Base-by-base conservation (phyloP, 1,140 invertebrate genomes). In the Calliphora vicina region DNA sequence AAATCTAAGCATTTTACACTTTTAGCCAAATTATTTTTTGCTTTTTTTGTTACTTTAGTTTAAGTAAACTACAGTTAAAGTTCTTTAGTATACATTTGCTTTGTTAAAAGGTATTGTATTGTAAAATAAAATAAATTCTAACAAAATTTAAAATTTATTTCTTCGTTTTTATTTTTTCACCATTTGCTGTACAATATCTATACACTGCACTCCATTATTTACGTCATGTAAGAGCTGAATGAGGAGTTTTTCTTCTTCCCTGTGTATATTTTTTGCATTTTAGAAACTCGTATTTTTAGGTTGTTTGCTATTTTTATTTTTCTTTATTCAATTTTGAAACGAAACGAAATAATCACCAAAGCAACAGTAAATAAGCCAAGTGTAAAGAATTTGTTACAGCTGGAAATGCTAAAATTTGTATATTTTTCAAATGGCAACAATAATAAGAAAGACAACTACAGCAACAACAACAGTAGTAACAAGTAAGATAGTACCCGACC, bases 321-420 rank as follows among this genome's bases (percentile, higher is more conserved):
- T 35, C 35, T 35, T 35, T 35, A 35, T 50, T 67, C n/a, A 25
- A 6, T 25, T 67, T 67, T 6, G 8, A 20, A 67, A 67, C 20
- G 57, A 35, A 76, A 67, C 20, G 57, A 35, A 76, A 76, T 42
- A 42, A 76, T 76, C 73, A 76, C 29, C 73, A 76, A 76, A 76
- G 73, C 73, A 76, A 76, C 73, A 76, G 35, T 42, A 42, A 35
- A 43, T 76, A 76, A 76, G 42, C 73, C 73, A 76, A 35, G 15
- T 20, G 73, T n/a, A 76, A 76, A 43, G 61, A 67, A 67, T 67
- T 67, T 67, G 50, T 57, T 67, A 1, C 61, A 67, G 9, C 20
- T 25, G 61, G 61, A 67, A 25, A 67, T 10, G n/a, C 10, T 25
- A 25, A 67, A 67, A 67, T 67, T 67, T 67, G 17, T 67, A 10